phyloP scores from a whole-genome alignment of 1,140 invertebrate genomes.

The Spodoptera litura region DNA sequence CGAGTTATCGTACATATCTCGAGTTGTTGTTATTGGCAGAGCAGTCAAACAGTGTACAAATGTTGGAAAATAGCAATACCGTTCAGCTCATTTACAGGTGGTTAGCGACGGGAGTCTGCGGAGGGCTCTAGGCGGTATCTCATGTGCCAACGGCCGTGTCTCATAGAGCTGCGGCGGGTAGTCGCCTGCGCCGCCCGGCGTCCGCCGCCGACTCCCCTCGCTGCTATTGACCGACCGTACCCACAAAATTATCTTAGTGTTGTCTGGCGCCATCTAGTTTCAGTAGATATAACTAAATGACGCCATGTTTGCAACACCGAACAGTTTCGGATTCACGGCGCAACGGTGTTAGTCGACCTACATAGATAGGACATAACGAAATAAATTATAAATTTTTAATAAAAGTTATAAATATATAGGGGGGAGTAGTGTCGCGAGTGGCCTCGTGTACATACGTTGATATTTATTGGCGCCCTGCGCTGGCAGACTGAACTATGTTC shows the following conservation, averaged over 20 bases:
- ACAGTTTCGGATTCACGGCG: slow-evolving; percentile 37
- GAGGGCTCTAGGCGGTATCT: slow-evolving; percentile 3
- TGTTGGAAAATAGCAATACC: slow-evolving; percentile 44
- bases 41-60: slow-evolving; percentile 42
- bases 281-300: slow-evolving; percentile 27
- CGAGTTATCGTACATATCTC: slow-evolving; percentile 40
- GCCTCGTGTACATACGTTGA: slow-evolving; percentile 83
- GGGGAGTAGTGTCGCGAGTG: slow-evolving; percentile 69
- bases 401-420: slow-evolving; percentile 80
- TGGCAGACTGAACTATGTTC: slow-evolving; percentile 68
- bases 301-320: slow-evolving; percentile 22
- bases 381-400: slow-evolving; percentile 83
- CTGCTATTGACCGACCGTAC: slow-evolving; percentile 26
- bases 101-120: slow-evolving; percentile 9
- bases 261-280: slow-evolving; percentile 41
- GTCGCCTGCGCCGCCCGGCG: background rate
- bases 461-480: slow-evolving; percentile 80
- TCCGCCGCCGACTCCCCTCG: slow-evolving; percentile 5
- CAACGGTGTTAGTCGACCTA: slow-evolving; percentile 59
- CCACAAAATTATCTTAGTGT: slow-evolving; percentile 40
- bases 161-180: background rate
- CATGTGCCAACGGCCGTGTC: background rate
- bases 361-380: slow-evolving; percentile 84
- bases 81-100: slow-evolving; percentile 22
- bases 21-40: slow-evolving; percentile 35